Conservation (phyloP, 2,113 vertebrate species). For the Pterocles gutturalis region DNA sequence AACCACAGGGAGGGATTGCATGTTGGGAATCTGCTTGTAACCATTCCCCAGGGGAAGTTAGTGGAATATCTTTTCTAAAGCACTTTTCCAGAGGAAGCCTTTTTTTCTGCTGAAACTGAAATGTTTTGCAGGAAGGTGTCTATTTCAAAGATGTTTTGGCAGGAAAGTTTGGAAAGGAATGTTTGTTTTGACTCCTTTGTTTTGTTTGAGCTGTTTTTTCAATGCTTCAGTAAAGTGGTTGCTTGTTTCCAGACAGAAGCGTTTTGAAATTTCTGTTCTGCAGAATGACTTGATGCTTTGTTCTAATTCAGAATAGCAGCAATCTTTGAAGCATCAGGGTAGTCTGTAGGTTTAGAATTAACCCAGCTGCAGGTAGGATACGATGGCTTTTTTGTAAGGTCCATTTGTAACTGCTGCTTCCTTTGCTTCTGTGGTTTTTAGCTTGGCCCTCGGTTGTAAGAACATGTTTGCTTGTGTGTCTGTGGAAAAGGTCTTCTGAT, state of each 20-base stretch:
- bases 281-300: background rate
- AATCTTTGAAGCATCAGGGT: background rate
- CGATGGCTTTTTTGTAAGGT: background rate
- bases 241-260: background rate
- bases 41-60: background rate
- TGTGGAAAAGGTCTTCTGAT: background rate
- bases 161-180: background rate
- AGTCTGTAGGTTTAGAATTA: background rate
- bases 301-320: background rate
- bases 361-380: background rate
- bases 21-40: background rate
- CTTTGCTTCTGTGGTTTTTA: background rate
- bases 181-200: constrained; percentile 25
- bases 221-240: background rate
- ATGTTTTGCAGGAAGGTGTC: background rate
- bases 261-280: background rate
- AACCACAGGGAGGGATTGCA: rapidly evolving
- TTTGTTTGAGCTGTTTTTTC: background rate
- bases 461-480: background rate
- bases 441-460: background rate
- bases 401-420: background rate
- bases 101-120: background rate
- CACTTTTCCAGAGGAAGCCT: background rate
- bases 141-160: constrained; percentile 8
- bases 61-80: background rate